phyloP scores from a whole-genome alignment of 2,888 invertebrate species.

The Muschampia plurimacula region DNA sequence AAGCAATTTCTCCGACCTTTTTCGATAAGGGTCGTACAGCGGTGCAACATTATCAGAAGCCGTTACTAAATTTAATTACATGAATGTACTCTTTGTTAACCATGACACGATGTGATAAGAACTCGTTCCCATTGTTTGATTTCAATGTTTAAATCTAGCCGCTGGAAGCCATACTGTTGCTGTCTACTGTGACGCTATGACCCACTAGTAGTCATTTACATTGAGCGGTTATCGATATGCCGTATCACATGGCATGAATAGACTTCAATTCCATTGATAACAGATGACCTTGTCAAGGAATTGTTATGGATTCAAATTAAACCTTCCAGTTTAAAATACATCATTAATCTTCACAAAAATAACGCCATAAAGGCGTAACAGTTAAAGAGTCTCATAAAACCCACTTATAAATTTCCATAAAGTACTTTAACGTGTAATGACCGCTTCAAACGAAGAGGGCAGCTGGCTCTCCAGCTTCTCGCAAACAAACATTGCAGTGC shows the following conservation, averaged over 20 bases:
- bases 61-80: conserved; percentile 30
- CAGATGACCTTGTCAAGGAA: background rate
- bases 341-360: background rate
- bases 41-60: conserved; percentile 10
- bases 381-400: background rate
- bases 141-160: conserved; percentile 21
- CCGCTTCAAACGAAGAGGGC: background rate
- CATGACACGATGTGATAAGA: conserved; percentile 19
- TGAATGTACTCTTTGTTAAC: conserved; percentile 2
- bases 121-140: conserved; percentile 13
- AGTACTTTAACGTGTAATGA: background rate
- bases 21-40: background rate
- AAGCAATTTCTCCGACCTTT: background rate
- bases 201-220: conserved; percentile 22
- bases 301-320: background rate
- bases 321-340: background rate
- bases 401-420: background rate
- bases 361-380: too few species aligned
- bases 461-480: background rate
- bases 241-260: conserved; percentile 6
- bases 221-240: conserved; percentile 6
- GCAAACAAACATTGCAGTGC: background rate
- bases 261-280: background rate
- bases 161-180: conserved; percentile 21
- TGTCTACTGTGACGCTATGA: background rate